These are phyloP conservation scores for Micrasema longulum DNA, from an alignment of 1,140 invertebrate genomes.

Conservation along the genomic window DNA sequence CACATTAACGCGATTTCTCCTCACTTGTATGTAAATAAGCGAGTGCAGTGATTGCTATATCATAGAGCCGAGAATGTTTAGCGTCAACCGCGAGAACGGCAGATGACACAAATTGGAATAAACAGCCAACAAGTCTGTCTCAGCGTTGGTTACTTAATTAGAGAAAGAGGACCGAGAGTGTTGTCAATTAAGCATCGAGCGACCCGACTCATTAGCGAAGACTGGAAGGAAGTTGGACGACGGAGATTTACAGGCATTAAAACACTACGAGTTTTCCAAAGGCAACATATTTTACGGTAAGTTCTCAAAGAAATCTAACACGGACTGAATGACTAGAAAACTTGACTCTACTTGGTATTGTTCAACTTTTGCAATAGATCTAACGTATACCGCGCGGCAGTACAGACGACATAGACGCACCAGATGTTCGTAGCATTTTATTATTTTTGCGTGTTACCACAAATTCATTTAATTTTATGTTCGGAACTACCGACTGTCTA, in stretches of 20 bases:
- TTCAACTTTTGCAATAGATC: not conserved
- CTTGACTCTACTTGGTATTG: not conserved
- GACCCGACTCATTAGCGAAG: constrained; percentile 12
- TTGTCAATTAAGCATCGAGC: constrained; percentile 25
- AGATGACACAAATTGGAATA: not conserved
- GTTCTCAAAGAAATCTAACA: constrained; percentile 10
- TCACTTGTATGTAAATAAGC: no score
- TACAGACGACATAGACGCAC: no score
- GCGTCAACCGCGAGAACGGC: not conserved
- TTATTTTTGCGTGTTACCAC: no score
- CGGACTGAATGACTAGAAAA: not conserved
- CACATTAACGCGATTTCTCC: no score
- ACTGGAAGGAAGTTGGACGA: not conserved
- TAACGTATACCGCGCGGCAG: constrained; percentile 10
- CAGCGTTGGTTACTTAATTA: not conserved
- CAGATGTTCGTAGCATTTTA: no score
- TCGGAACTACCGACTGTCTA: no score
- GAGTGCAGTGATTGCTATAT: no score
- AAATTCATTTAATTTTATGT: no score
- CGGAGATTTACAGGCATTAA: not conserved
- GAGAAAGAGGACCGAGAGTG: not conserved
- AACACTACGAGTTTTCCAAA: constrained; percentile 25
- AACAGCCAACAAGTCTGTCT: not conserved
- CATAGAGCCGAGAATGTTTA: no score
- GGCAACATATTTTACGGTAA: constrained; percentile 11